phyloP scores from a whole-genome alignment of 2,888 invertebrate species.

The Galeruca laticollis region DNA sequence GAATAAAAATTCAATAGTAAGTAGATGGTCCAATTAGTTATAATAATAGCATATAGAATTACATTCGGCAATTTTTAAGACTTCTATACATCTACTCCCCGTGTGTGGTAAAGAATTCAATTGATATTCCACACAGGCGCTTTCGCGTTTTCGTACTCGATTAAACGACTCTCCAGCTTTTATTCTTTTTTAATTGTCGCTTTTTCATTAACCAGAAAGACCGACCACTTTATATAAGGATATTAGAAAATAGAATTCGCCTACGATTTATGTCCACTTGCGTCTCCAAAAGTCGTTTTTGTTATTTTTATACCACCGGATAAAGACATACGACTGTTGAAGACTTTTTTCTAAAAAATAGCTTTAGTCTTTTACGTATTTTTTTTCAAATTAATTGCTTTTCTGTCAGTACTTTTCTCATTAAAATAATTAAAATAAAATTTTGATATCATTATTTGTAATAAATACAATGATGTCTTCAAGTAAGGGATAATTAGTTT shows the following conservation, averaged over 20 bases:
- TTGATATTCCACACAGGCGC: conserved; percentile 54
- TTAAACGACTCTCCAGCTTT: conserved; percentile 47
- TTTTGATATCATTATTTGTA: too few relatives aligned
- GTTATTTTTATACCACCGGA: conserved; percentile 24
- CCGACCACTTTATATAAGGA: conserved; percentile 31
- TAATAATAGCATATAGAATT: conserved; percentile 12
- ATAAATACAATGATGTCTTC: too few relatives aligned
- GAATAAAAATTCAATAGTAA: neutral
- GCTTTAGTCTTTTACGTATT: too few relatives aligned
- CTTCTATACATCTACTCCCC: conserved; percentile 19
- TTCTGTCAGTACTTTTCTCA: too few relatives aligned
- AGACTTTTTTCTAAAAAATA: neutral
- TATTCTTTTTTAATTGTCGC: conserved; percentile 51
- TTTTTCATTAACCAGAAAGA: conserved; percentile 41
- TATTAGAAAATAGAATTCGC: conserved; percentile 44
- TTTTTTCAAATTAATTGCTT: too few relatives aligned
- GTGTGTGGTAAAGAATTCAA: conserved; percentile 49
- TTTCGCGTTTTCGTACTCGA: conserved; percentile 40
- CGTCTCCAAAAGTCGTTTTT: conserved; percentile 11
- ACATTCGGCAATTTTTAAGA: conserved; percentile 15
- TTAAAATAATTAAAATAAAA: too few relatives aligned
- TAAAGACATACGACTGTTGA: neutral
- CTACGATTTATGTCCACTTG: conserved; percentile 23
- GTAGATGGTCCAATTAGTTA: conserved; percentile 4
- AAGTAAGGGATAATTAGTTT: too few relatives aligned